Evolutionary conservation across 2,797 vertebrate species (phyloP).

Genomic region (Gadopsis marmoratus): DNA sequence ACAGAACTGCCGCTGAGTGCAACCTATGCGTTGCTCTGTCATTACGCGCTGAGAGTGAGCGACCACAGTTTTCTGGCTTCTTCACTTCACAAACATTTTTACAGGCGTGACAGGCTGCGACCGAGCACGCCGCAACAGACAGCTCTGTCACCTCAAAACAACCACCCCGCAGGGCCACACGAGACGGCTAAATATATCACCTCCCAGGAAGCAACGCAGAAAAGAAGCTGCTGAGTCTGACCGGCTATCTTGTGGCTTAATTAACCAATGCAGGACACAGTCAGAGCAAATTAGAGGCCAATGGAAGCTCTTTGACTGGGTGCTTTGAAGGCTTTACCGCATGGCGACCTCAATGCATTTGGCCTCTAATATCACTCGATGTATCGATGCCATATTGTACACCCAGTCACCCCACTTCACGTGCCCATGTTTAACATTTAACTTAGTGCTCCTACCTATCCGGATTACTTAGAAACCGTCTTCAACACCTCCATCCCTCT

Average conservation of each 20-base stretch:
- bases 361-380: slow-evolving; percentile 52
- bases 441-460: slow-evolving; percentile 31
- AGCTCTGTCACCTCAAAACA: slow-evolving; percentile 80
- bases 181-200: slow-evolving; percentile 83
- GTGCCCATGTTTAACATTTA: slow-evolving; percentile 29
- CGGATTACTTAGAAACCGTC: slow-evolving; percentile 39
- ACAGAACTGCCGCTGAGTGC: slow-evolving; percentile 54
- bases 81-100: slow-evolving; percentile 88
- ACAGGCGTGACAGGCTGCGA: slow-evolving; percentile 80
- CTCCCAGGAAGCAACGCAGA: slow-evolving; percentile 65
- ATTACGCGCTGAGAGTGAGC: slow-evolving; percentile 66
- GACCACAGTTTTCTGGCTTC: slow-evolving; percentile 76
- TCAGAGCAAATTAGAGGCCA: slow-evolving; percentile 82
- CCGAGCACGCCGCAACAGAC: slow-evolving; percentile 78
- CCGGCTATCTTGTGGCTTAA: slow-evolving; percentile 78
- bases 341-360: slow-evolving; percentile 56
- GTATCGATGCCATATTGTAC: slow-evolving; percentile 26
- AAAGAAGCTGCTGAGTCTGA: slow-evolving; percentile 52
- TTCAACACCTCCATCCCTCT: slow-evolving; percentile 32
- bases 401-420: slow-evolving; percentile 29
- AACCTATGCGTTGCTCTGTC: slow-evolving; percentile 73
- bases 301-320: slow-evolving; percentile 62
- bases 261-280: slow-evolving; percentile 79
- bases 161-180: slow-evolving; percentile 78
- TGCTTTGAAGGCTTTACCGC: slow-evolving; percentile 66